These are phyloP conservation scores for Alviniconcha marisindica DNA, from an alignment of 1,140 invertebrate species.

Conservation along the genomic window DNA sequence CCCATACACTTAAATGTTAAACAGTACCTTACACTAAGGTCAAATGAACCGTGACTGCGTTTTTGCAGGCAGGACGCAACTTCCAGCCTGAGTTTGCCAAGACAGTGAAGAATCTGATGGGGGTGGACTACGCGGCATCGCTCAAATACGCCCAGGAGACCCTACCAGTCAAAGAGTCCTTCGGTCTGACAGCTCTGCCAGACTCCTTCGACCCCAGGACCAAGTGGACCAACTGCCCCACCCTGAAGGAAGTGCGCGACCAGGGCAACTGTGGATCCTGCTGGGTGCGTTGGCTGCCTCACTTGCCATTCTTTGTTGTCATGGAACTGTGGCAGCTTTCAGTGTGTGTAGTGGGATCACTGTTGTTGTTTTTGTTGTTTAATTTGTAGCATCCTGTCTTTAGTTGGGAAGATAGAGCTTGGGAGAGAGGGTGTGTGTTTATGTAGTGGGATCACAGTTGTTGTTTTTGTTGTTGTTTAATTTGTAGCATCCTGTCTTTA, in stretches of 20 bases:
- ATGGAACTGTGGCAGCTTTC: background rate
- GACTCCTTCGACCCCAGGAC: slow-evolving; percentile 61
- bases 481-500: too few relatives aligned
- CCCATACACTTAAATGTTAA: too few relatives aligned
- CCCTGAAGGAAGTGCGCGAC: slow-evolving; percentile 78
- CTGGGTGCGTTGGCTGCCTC: slow-evolving; percentile 70
- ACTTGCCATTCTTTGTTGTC: background rate
- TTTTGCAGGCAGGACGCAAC: slow-evolving; percentile 58
- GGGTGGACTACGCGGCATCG: slow-evolving; percentile 43
- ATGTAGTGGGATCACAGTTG: too few relatives aligned
- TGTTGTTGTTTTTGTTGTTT: too few relatives aligned
- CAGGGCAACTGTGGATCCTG: slow-evolving; percentile 79
- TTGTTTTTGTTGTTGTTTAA: too few relatives aligned
- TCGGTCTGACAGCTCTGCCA: slow-evolving; percentile 53
- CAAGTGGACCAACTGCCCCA: slow-evolving; percentile 83
- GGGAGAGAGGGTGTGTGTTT: too few relatives aligned
- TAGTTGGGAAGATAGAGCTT: too few relatives aligned
- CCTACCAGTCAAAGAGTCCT: slow-evolving; percentile 49
- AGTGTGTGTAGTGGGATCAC: too few relatives aligned
- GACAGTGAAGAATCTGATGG: slow-evolving; percentile 46
- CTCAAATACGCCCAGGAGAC: slow-evolving; percentile 45
- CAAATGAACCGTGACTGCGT: too few relatives aligned
- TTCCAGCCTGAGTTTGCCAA: slow-evolving; percentile 39
- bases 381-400: too few relatives aligned
- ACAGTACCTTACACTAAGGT: too few relatives aligned